Evolutionary conservation across 2,113 vertebrate species (phyloP).

Genomic region (Circaetus cinerascens): DNA sequence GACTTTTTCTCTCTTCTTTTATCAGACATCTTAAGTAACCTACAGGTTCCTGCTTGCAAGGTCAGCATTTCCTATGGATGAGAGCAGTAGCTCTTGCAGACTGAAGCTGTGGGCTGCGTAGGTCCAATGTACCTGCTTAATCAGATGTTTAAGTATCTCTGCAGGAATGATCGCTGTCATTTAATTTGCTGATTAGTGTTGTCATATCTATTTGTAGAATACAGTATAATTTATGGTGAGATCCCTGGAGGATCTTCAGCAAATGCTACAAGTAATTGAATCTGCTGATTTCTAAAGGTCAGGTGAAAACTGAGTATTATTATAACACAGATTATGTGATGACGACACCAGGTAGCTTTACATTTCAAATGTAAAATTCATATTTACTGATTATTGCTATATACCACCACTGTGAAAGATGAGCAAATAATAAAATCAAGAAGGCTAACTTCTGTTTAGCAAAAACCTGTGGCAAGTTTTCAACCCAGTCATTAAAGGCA

Average conservation of each 20-base stretch:
- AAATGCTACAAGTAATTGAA: slow-evolving; percentile 52
- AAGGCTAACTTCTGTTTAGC: neutral
- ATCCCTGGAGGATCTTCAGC: slow-evolving; percentile 37
- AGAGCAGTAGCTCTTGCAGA: neutral
- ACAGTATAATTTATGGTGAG: slow-evolving; percentile 26
- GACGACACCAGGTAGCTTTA: neutral
- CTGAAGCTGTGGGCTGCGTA: neutral
- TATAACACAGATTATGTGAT: neutral
- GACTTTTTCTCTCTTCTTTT: neutral
- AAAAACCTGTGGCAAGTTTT: neutral
- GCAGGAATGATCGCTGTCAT: slow-evolving; percentile 35
- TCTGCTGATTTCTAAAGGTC: slow-evolving; percentile 58
- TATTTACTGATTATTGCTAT: neutral
- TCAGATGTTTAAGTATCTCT: slow-evolving; percentile 35
- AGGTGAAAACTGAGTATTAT: neutral
- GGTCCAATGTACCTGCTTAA: neutral
- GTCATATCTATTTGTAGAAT: slow-evolving; percentile 46
- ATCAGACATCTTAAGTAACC: neutral
- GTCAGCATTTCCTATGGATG: neutral
- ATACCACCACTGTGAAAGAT: neutral
- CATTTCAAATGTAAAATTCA: neutral
- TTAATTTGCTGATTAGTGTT: slow-evolving; percentile 62
- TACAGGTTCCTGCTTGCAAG: slow-evolving; percentile 13
- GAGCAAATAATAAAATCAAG: neutral
- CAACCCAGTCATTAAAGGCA: neutral